These are phyloP conservation scores for Alauda arvensis DNA, from an alignment of 2,797 vertebrate genomes.

Conservation along the genomic window DNA sequence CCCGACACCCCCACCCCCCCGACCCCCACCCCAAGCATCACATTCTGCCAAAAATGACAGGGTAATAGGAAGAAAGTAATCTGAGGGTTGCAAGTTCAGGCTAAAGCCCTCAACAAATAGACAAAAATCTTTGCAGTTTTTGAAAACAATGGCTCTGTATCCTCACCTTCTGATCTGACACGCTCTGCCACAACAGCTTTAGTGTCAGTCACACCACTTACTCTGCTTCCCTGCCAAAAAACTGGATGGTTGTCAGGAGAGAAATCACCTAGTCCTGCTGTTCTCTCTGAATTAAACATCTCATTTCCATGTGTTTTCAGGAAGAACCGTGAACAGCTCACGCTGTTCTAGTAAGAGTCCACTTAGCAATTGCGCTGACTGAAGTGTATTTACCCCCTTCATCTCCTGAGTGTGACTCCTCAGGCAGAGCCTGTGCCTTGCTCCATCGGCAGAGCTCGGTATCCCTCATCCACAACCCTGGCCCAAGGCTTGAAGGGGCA, in stretches of 20 bases:
- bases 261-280: neutral
- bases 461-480: fast-evolving
- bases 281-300: neutral
- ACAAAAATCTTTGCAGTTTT: neutral
- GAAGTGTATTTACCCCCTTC: neutral
- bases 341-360: neutral
- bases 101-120: neutral
- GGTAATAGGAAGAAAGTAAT: neutral
- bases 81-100: neutral
- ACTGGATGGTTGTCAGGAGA: neutral
- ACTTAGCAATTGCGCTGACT: neutral
- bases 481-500: neutral
- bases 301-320: neutral
- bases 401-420: neutral
- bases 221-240: conserved; percentile 45
- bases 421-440: too few relatives aligned
- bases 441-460: neutral
- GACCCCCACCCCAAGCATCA: too few relatives aligned
- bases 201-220: neutral
- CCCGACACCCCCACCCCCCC: neutral
- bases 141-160: neutral
- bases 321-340: neutral
- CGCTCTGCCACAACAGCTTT: conserved; percentile 3
- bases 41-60: neutral
- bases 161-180: conserved; percentile 35